These are phyloP conservation scores for Nemotelus pantherinus DNA, from an alignment of 2,888 invertebrate genomes.

Conservation along the genomic window DNA sequence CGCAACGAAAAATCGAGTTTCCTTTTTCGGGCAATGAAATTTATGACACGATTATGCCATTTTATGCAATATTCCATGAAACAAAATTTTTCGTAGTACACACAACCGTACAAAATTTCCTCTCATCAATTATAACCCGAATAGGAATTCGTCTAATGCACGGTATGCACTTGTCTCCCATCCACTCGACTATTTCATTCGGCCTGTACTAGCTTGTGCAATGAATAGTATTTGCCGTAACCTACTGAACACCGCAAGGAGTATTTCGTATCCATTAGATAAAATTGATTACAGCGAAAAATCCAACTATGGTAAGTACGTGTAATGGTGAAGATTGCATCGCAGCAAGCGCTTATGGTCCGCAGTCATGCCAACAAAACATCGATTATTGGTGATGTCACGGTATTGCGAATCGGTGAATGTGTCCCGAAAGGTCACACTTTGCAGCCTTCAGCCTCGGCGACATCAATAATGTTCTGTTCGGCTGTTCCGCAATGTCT, in stretches of 20 bases:
- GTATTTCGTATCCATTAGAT: constrained; percentile 20
- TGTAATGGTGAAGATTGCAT: constrained; percentile 19
- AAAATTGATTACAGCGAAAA: constrained; percentile 24
- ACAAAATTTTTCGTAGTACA: too few relatives aligned
- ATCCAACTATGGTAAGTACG: constrained; percentile 21
- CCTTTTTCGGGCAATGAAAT: too few relatives aligned
- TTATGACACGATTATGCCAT: too few relatives aligned
- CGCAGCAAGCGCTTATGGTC: neutral
- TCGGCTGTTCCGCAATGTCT: neutral
- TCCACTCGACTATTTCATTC: too few relatives aligned
- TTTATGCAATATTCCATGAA: too few relatives aligned
- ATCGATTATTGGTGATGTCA: constrained; percentile 23
- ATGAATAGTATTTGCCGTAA: constrained; percentile 18
- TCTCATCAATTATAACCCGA: too few relatives aligned
- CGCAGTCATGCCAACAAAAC: constrained; percentile 7
- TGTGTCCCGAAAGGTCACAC: constrained; percentile 34
- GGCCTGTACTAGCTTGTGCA: neutral
- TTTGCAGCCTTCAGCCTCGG: constrained; percentile 35
- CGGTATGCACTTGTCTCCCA: too few relatives aligned
- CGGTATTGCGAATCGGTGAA: constrained; percentile 5
- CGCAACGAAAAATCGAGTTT: too few relatives aligned
- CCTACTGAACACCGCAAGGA: constrained; percentile 29
- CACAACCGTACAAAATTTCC: too few relatives aligned
- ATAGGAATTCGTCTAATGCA: too few relatives aligned
- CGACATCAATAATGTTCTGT: constrained; percentile 16